A percentile compares a stretch with the other conserved stretches of the same genome.
Evolutionary conservation across 30 jellyfish, hydroid and myxozoan species (phyloP).

Genomic region (Pseudorhiza aurosa): DNA sequence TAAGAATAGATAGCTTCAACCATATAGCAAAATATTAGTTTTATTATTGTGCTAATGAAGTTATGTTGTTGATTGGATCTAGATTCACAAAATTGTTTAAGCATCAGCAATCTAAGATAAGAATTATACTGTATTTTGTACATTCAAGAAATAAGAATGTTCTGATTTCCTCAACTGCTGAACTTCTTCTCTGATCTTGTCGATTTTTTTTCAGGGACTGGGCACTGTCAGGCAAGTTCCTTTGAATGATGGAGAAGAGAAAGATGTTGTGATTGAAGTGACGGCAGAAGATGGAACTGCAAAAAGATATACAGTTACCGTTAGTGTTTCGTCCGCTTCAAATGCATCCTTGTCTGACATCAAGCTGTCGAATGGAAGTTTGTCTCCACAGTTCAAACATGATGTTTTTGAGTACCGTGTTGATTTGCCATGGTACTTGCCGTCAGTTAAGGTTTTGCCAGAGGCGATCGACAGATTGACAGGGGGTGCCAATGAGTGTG

Average conservation of each 20-base stretch:
- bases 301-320: slow-evolving; percentile 53
- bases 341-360: slow-evolving; percentile 65
- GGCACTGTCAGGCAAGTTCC: slow-evolving; percentile 68
- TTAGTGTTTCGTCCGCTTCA: slow-evolving; percentile 66
- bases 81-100: no score
- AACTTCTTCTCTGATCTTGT: no score
- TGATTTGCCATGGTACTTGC: slow-evolving; percentile 55
- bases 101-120: no score
- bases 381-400: slow-evolving; percentile 49
- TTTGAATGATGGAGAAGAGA: slow-evolving; percentile 58
- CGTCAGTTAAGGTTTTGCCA: slow-evolving; percentile 26
- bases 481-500: slow-evolving; percentile 37
- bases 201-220: slow-evolving; percentile 70
- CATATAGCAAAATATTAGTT: no score
- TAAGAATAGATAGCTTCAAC: no score
- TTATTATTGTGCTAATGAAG: no score
- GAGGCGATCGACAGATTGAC: slow-evolving; percentile 57
- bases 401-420: slow-evolving; percentile 46
- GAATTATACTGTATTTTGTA: no score
- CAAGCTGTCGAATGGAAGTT: slow-evolving; percentile 33
- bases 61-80: no score
- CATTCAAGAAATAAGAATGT: no score
- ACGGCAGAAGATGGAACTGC: slow-evolving; percentile 93
- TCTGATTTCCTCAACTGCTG: no score
- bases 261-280: slow-evolving; percentile 56